phyloP scores from a whole-genome alignment of 2,888 invertebrate genomes.

The Uloborus plumipes region DNA sequence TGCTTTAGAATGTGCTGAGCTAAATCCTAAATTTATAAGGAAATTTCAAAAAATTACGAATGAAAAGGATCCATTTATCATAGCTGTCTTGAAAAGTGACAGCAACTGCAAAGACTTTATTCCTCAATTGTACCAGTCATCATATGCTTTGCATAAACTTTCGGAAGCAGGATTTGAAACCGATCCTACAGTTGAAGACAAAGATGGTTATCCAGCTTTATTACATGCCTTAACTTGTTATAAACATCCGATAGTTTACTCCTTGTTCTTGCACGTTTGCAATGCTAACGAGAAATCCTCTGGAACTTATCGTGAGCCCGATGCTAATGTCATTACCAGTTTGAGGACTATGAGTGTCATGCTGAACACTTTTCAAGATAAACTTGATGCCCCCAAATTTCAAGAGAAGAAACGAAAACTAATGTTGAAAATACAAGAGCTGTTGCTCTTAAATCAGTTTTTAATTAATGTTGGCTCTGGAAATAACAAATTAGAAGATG shows the following conservation, averaged over 20 bases:
- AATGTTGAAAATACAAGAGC: neutral
- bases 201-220: neutral
- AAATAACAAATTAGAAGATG: neutral
- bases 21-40: neutral
- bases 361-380: neutral
- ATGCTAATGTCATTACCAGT: neutral
- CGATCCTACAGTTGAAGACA: neutral
- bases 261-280: neutral
- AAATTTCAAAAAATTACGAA: neutral
- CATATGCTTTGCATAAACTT: conserved; percentile 2
- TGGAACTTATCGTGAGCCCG: neutral
- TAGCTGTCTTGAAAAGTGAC: neutral
- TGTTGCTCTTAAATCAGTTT: neutral
- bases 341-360: neutral
- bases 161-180: neutral
- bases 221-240: neutral
- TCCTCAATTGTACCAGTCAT: neutral
- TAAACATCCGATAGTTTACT: neutral
- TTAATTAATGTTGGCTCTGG: neutral
- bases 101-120: neutral
- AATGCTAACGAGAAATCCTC: neutral
- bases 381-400: neutral
- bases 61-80: neutral
- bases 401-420: neutral
- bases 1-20: neutral